Base-by-base conservation (phyloP, 1,140 invertebrate genomes). In the Colletes gigas region DNA sequence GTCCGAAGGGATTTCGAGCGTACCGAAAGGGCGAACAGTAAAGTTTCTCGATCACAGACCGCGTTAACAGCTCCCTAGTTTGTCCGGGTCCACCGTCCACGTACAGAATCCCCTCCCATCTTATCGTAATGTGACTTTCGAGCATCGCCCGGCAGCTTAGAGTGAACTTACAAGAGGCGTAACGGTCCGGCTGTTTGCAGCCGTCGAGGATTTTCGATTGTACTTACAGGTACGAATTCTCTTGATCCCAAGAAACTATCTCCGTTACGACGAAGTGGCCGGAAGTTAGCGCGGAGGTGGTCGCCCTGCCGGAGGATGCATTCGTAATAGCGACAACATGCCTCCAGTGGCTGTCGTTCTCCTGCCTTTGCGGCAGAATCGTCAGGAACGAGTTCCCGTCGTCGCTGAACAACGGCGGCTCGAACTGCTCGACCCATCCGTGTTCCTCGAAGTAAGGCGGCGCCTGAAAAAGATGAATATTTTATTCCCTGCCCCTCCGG, bases 221-320 rank as follows among this genome's bases (percentile, higher is more conserved):
- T 86, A 94, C 95, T 95, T 93, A 97, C 94, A 98, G 94, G 68
- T 94, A 90, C 79, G 96, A 92, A 60, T 94, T 94, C 47, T 95
- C 91, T 75, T 96, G 91, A 88, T 98, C 96, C 96, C 97, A 98
- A 39, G 95, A 94, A 4, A 98, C 92, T 79, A 99, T 96, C 85
- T 96, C 95, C 10, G 95, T 95, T 19, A 98, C 97, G 75, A 96
- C 96, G 90, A 95, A 97, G 77, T 94, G 94, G 44, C 97, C 97
- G 44, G 94, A 94, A 66, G 97, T 98, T 65, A 98, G 92, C 62
- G 96, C 95, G 72, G 92, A 92, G 66, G 91, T 83, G 80, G 62
- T 75, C 62, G 92, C 80, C 41, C 83, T 83, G 67, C 69, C 71
- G 47, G 73, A 93, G 81, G 65, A 89, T 54, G 84, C 88, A 57